Conservation (phyloP, 1,140 invertebrate genomes). For the Zaprionus gabonicus region DNA sequence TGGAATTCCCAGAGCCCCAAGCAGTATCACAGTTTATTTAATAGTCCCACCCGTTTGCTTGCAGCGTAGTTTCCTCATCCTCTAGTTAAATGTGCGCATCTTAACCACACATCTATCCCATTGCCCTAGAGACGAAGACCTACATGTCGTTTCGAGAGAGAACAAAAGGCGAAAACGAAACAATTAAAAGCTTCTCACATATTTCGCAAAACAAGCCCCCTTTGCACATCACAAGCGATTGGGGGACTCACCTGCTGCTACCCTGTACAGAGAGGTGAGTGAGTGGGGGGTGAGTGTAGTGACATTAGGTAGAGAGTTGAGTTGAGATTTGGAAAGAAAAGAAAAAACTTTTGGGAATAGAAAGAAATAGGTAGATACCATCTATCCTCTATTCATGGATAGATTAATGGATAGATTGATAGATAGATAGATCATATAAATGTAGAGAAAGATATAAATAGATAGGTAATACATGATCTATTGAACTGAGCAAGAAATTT, state of each 20-base stretch:
- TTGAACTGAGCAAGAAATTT: background rate
- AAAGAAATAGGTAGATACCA: too few relatives aligned
- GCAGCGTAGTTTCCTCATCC: background rate
- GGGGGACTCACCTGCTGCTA: constrained; percentile 37
- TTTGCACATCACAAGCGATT: background rate
- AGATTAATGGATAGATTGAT: background rate
- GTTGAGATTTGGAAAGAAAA: too few relatives aligned
- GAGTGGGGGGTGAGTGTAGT: background rate
- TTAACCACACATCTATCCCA: constrained; percentile 23
- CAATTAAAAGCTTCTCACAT: constrained; percentile 40
- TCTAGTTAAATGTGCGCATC: background rate
- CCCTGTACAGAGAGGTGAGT: background rate
- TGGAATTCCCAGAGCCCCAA: constrained; percentile 48
- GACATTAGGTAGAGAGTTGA: too few relatives aligned
- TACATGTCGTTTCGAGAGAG: background rate
- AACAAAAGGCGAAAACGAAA: constrained; percentile 5
- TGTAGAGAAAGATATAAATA: background rate
- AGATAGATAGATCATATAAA: background rate
- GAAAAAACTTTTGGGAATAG: too few relatives aligned
- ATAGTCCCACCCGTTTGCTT: background rate
- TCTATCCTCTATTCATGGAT: background rate
- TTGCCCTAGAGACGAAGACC: constrained; percentile 39
- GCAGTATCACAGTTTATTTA: constrained; percentile 21
- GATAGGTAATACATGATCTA: background rate
- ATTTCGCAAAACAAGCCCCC: constrained; percentile 17